Evolutionary conservation across 2,113 vertebrate genomes (phyloP), one percentile per base, ranked within the genome.

Genomic region (Furnarius figulus): DNA sequence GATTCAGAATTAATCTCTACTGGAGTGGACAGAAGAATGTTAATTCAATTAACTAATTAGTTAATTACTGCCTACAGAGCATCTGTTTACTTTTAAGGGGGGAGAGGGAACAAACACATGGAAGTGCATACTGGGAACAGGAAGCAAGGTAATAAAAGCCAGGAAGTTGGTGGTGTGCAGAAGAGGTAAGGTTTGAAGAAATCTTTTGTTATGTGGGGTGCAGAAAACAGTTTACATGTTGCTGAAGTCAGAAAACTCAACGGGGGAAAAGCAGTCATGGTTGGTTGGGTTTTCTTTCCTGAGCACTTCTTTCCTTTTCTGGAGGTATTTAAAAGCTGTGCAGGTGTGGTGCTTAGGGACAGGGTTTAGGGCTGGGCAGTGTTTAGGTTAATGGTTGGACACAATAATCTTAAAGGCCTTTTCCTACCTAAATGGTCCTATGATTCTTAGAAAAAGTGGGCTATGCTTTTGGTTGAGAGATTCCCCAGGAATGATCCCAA

Each of bases 1-100:
- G 30, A 10, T 6, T 52, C 27, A 27, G 10, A 77, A 56, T 55
- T 30, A 30, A 39, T 23, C 46, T 35, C n/a, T 33, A 5, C 2
- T 9, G 0, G 2, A 65, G 17, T 21, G 37, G 0, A 47, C 28
- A 28, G 11, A 24, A 40, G 8, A 3, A 14, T 31, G n/a, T 61
- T 21, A 56, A 50, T 37, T 47, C 14, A 42, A 12, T 87, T 25
- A 74, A 56, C 44, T 18, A 39, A 59, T 44, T 33, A 24, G n/a
- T 50, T 33, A 25, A 31, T 14, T 82, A 33, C 46, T 53, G 72
- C 56, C 71, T 28, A 10, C 14, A 35, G 39, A 82, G 15, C 70
- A 72, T 67, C 27, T 30, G 30, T n/a, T 71, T 47, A 7, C 25
- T 37, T 56, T 72, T 37, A 67, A 9, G 3, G 7, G 6, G 27